Percentiles rank a stretch among this genome's conserved stretches.
Conservation (phyloP, 1,140 invertebrate species). For the Diuraphis noxia region DNA sequence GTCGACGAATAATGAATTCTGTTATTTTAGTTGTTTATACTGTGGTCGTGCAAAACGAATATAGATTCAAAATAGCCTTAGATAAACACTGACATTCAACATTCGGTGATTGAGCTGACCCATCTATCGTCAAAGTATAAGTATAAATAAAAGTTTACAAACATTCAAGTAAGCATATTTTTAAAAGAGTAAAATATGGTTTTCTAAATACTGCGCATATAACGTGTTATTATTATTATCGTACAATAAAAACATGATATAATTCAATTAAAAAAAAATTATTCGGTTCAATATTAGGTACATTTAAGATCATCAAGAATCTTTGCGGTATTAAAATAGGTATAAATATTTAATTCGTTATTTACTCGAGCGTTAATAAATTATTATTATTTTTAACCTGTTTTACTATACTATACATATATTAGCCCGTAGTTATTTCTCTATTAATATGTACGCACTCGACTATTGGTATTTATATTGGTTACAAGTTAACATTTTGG, state of each 20-base stretch:
- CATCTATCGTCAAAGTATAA: conserved; percentile 1
- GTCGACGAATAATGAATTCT: background rate
- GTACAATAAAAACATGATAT: background rate
- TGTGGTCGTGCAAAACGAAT: background rate
- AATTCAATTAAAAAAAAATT: too few relatives aligned
- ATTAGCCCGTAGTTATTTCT: background rate
- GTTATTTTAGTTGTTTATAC: background rate
- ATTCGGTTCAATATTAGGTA: background rate
- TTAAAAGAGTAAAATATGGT: background rate
- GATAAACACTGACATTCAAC: background rate
- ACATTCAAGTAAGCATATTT: background rate
- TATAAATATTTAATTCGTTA: background rate
- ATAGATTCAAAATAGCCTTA: background rate
- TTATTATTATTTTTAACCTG: background rate
- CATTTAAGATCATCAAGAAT: background rate
- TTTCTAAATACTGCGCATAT: background rate
- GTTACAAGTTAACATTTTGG: background rate
- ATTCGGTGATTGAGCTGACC: background rate
- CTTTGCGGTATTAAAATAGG: background rate
- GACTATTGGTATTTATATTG: background rate
- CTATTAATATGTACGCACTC: background rate
- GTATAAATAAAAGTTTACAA: conserved; percentile 28
- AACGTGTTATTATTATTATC: background rate
- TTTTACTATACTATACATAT: background rate
- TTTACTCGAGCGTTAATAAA: background rate